phyloP scores from a whole-genome alignment of 2,113 vertebrate genomes.

The Cervus canadensis region DNA sequence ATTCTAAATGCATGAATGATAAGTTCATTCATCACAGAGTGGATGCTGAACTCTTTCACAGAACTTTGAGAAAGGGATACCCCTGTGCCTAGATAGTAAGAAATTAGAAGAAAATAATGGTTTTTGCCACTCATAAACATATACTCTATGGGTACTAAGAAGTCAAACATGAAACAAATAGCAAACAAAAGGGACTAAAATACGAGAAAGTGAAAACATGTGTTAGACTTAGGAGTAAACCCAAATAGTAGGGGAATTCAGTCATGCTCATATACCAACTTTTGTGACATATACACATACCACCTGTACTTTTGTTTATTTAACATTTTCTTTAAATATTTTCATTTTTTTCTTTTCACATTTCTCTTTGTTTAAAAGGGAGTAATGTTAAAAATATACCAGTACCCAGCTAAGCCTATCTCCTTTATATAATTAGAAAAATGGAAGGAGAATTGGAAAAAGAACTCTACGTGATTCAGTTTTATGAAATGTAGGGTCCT shows the following conservation, averaged over 20 bases:
- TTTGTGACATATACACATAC: neutral
- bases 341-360: neutral
- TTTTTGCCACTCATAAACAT: neutral
- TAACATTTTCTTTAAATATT: slow-evolving; percentile 24
- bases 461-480: neutral
- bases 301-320: slow-evolving; percentile 5
- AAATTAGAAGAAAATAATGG: neutral
- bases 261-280: neutral
- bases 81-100: neutral
- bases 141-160: neutral
- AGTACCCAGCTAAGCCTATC: neutral
- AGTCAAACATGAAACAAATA: neutral
- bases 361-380: neutral
- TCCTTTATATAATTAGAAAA: neutral
- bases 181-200: neutral
- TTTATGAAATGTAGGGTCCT: neutral
- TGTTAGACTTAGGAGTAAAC: neutral
- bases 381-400: neutral
- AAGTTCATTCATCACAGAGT: neutral
- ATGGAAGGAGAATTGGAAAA: neutral
- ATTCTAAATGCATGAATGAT: neutral
- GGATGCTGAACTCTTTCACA: neutral
- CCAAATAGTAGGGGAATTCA: neutral
- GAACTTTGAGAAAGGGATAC: neutral
- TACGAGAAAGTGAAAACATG: neutral